phyloP scores from a whole-genome alignment of 2,113 vertebrate genomes.

The Oncorhynchus mykiss region DNA sequence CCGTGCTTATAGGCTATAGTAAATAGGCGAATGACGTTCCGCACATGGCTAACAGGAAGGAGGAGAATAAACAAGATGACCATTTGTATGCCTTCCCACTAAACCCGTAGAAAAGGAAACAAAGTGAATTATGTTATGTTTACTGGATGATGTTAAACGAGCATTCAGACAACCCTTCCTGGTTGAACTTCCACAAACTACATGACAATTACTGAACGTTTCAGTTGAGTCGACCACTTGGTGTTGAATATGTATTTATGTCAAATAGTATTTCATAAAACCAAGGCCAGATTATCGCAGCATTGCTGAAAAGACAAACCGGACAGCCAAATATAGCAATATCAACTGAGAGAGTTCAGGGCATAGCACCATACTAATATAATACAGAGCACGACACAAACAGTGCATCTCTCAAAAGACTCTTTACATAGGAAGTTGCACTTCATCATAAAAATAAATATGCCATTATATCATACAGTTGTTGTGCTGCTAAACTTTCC shows the following conservation, averaged over 20 bases:
- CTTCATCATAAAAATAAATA: not conserved
- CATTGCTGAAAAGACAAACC: slow-evolving; percentile 2
- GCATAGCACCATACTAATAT: not conserved
- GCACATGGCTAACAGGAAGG: too few species aligned
- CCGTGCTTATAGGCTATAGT: too few species aligned
- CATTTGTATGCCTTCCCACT: too few species aligned
- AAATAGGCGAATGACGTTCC: too few species aligned
- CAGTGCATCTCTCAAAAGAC: not conserved
- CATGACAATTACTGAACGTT: not conserved
- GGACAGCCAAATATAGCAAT: not conserved
- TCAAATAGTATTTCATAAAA: slow-evolving; percentile 25
- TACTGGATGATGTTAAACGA: too few species aligned
- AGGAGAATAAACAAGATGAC: too few species aligned
- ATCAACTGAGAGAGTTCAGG: too few species aligned
- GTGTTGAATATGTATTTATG: not conserved
- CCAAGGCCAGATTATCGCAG: slow-evolving; percentile 17
- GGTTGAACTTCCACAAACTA: too few species aligned
- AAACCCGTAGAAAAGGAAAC: too few species aligned
- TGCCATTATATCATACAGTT: not conserved
- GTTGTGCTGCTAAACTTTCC: not conserved
- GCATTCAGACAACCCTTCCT: too few species aligned
- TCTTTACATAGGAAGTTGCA: slow-evolving; percentile 2
- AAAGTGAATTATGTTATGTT: too few species aligned
- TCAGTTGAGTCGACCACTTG: slow-evolving; percentile 24
- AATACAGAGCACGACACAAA: not conserved